phyloP scores from a whole-genome alignment of 2,888 invertebrate genomes.

The Pilophorus perplexus region DNA sequence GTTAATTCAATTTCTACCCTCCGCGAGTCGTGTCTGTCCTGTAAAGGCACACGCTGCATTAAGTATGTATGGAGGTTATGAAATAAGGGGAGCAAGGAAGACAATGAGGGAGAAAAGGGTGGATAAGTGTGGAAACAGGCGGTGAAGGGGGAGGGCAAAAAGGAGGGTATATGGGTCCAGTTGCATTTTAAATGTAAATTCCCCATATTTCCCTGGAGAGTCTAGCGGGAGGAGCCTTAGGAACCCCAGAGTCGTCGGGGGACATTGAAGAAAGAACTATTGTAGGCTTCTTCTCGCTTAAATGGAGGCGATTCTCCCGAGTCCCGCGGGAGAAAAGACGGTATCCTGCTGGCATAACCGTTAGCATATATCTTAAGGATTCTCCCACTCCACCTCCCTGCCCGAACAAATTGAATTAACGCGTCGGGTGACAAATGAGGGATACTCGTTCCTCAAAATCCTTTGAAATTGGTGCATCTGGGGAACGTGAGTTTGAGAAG shows the following conservation, averaged over 20 bases:
- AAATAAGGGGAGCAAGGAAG: conserved; percentile 18
- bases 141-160: not conserved
- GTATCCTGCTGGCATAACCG: not conserved
- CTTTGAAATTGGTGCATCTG: no score
- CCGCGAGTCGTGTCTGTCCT: not conserved
- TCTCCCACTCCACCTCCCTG: not conserved
- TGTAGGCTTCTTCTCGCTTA: conserved; percentile 19
- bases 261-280: conserved; percentile 20
- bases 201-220: conserved; percentile 25
- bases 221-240: not conserved
- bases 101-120: conserved; percentile 20
- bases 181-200: conserved; percentile 40
- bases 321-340: not conserved
- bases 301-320: conserved; percentile 30
- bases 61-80: conserved; percentile 25
- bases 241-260: conserved; percentile 9
- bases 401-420: not conserved
- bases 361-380: conserved; percentile 7
- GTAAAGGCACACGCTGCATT: conserved; percentile 12
- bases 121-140: conserved; percentile 12
- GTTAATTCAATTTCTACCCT: conserved; percentile 8
- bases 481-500: no score
- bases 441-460: no score
- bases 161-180: conserved; percentile 11
- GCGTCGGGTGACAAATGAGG: not conserved